phyloP scores from a whole-genome alignment of 2,888 invertebrate genomes.

The Liodrosophila aerea region DNA sequence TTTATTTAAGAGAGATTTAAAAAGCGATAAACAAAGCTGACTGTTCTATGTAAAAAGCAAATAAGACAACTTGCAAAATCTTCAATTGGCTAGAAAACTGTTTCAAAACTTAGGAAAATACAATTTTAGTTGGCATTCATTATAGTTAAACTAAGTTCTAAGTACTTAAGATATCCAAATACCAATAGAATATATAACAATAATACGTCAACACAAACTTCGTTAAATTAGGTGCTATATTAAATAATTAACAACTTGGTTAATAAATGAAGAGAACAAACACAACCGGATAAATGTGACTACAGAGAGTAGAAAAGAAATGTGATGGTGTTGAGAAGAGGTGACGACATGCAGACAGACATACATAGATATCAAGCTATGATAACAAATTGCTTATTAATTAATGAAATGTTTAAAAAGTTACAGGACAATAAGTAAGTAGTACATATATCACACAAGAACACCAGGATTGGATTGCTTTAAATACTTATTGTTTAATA shows the following conservation, averaged over 20 bases:
- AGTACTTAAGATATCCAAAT: neutral
- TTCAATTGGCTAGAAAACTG: slow-evolving; percentile 26
- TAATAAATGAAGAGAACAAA: slow-evolving; percentile 4
- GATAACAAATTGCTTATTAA: slow-evolving; percentile 22
- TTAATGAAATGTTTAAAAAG: slow-evolving; percentile 10
- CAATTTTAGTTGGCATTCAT: too few species aligned
- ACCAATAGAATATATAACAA: neutral
- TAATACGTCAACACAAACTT: slow-evolving; percentile 8
- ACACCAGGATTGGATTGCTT: slow-evolving; percentile 24
- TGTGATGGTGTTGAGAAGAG: neutral
- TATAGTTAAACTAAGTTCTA: slow-evolving; percentile 1
- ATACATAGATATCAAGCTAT: slow-evolving; percentile 20
- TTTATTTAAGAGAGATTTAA: slow-evolving; percentile 15
- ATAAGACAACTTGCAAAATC: slow-evolving; percentile 14
- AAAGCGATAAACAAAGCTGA: slow-evolving; percentile 9
- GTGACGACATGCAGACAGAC: slow-evolving; percentile 36
- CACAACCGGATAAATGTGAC: slow-evolving; percentile 3
- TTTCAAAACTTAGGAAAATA: slow-evolving; percentile 3
- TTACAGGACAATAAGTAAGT: slow-evolving; percentile 14
- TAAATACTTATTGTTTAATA: slow-evolving; percentile 17
- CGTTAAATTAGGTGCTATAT: neutral
- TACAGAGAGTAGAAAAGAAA: too few species aligned
- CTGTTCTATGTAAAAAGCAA: slow-evolving; percentile 21
- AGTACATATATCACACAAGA: slow-evolving; percentile 25
- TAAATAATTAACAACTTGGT: neutral